Conservation (phyloP, 2,113 vertebrate species). For the Cephalopterus ornatus region DNA sequence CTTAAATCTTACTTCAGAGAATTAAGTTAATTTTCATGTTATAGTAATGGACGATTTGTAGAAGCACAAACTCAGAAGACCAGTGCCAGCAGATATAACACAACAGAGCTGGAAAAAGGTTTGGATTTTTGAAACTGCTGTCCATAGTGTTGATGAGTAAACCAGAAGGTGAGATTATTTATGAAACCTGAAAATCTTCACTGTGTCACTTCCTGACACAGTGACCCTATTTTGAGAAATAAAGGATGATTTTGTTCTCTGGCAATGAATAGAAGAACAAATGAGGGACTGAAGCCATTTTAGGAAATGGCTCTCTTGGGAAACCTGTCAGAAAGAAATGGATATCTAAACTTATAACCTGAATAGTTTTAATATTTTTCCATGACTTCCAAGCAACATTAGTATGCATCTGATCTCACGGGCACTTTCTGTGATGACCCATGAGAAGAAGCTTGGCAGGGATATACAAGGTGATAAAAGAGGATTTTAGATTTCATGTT, state of each 20-base stretch:
- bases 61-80: not conserved
- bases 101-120: not conserved
- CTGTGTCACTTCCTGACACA: not conserved
- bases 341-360: not conserved
- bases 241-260: not conserved
- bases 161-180: not conserved
- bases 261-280: not conserved
- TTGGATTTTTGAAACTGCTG: not conserved
- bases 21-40: not conserved
- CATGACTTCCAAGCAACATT: not conserved
- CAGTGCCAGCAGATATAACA: not conserved
- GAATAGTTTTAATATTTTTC: not conserved
- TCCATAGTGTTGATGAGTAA: not conserved
- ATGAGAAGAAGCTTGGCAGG: not conserved
- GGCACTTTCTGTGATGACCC: not conserved
- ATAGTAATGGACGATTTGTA: not conserved
- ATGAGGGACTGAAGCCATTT: not conserved
- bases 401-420: not conserved
- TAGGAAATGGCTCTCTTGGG: not conserved
- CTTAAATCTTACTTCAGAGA: not conserved
- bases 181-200: not conserved
- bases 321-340: not conserved
- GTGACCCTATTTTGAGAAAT: not conserved
- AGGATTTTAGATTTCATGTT: not conserved
- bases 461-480: not conserved